These are phyloP conservation scores for Astyanax mexicanus DNA, from an alignment of 2,797 vertebrate genomes.

Conservation along the genomic window DNA sequence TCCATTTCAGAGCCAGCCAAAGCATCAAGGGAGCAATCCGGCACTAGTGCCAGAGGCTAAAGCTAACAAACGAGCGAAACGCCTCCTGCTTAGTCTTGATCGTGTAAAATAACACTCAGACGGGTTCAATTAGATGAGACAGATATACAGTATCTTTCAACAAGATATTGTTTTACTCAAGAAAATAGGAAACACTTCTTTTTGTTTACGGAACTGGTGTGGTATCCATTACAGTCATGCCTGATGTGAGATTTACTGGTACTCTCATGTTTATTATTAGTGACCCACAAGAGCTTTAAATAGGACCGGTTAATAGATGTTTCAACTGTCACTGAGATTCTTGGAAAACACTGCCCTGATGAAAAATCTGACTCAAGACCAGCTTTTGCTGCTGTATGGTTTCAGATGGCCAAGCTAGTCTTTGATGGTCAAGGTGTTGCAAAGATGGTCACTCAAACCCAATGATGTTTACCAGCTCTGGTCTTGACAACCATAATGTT, in stretches of 20 bases:
- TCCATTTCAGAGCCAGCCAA: constrained; percentile 57
- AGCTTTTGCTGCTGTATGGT: too few relatives aligned
- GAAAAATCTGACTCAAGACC: too few relatives aligned
- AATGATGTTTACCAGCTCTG: too few relatives aligned
- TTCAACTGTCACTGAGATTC: neutral
- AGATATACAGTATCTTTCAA: neutral
- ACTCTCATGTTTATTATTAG: neutral
- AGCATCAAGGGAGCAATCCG: constrained; percentile 60
- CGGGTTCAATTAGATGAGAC: neutral
- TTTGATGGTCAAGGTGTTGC: too few relatives aligned
- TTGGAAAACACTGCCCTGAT: too few relatives aligned
- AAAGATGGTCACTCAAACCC: too few relatives aligned
- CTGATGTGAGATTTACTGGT: neutral
- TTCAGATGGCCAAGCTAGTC: too few relatives aligned
- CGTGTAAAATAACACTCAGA: neutral
- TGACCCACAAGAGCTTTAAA: neutral
- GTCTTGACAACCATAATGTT: too few relatives aligned
- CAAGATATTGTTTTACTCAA: neutral
- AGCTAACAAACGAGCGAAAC: constrained; percentile 63
- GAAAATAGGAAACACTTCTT: neutral
- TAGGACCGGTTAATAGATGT: neutral
- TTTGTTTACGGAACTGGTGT: constrained; percentile 47
- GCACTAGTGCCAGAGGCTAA: constrained; percentile 59
- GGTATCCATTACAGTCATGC: neutral
- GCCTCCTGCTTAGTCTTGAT: neutral